These are phyloP conservation scores for Rhimphoctona megacephalus DNA, from an alignment of 2,888 invertebrate species.

Conservation along the genomic window DNA sequence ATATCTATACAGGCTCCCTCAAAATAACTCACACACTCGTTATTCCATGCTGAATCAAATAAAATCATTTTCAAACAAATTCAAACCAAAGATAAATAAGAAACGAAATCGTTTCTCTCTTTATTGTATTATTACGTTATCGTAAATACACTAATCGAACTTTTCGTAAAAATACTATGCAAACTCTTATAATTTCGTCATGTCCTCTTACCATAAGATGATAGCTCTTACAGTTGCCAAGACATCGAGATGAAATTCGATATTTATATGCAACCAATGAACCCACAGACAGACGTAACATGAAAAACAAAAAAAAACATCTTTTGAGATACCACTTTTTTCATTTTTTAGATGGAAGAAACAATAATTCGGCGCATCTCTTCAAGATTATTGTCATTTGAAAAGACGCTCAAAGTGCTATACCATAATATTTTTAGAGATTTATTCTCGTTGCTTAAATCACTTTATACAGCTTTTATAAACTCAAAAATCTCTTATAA, in stretches of 20 bases:
- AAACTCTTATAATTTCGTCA: neutral
- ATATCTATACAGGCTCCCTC: slow-evolving; percentile 33
- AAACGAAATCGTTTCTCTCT: neutral
- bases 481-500: no score
- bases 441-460: no score
- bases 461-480: no score
- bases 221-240: slow-evolving; percentile 9
- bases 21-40: slow-evolving; percentile 10
- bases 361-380: neutral
- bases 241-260: slow-evolving; percentile 10
- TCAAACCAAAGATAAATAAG: neutral
- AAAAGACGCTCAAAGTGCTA: neutral
- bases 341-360: neutral
- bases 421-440: neutral
- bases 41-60: neutral
- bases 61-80: neutral
- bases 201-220: slow-evolving; percentile 12
- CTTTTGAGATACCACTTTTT: neutral
- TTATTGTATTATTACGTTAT: neutral
- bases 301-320: slow-evolving; percentile 18
- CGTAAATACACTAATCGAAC: neutral
- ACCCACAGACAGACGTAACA: slow-evolving; percentile 5
- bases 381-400: neutral
- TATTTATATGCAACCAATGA: slow-evolving; percentile 14
- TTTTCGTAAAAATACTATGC: neutral